Evolutionary conservation across 92 coral and sea anemone genomes (phyloP), one percentile per base, ranked within the genome.

Genomic region (Hydrozoanthus gracilis): DNA sequence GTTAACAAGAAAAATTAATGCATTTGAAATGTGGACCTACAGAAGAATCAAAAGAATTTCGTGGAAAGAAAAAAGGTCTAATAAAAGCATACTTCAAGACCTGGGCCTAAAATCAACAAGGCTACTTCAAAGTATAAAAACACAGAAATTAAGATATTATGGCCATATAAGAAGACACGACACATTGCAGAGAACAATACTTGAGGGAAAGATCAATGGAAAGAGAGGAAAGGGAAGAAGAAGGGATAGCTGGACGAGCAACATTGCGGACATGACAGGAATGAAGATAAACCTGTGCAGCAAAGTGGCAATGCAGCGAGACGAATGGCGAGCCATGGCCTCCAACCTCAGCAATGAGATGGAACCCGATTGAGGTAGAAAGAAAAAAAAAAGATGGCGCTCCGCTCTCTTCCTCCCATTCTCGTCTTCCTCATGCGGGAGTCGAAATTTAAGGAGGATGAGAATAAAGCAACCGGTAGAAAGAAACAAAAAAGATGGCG

Each of bases 171-270:
- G 27, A 27, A 73, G 78, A 73, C 78, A 13, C 5, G 46, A 73
- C 5, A 39, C 27, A 73, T 20, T 73, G 5, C 78, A 73, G 44
- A 73, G 51, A 73, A 51, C 16, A 13, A 12, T 13, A 12, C 78
- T 73, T 13, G 78, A 73, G 39, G 78, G 78, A 13, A 73, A 73
- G 51, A 51, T 73, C 50, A 20, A 73, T 12, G 78, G 35, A 15
- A 5, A 73, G 44, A 35, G 78, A 51, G 78, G 78, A 44, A 14
- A 49, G 45, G 47, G 78, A 49, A 14, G 51, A 49, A 73, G 60
- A 13, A 54, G 60, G 13, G 13, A 54, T 7, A 54, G 60, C 60
- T 54, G 60, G 60, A 54, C 13, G 8, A 13, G 13, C 9, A 54
- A 54, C 13, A 54, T 54, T 54, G 60, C 8, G 60, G 60, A 54